Percentiles rank a stretch among this genome's conserved stretches.
Conservation (phyloP, 2,888 invertebrate species). For the Lissonota sp. region DNA sequence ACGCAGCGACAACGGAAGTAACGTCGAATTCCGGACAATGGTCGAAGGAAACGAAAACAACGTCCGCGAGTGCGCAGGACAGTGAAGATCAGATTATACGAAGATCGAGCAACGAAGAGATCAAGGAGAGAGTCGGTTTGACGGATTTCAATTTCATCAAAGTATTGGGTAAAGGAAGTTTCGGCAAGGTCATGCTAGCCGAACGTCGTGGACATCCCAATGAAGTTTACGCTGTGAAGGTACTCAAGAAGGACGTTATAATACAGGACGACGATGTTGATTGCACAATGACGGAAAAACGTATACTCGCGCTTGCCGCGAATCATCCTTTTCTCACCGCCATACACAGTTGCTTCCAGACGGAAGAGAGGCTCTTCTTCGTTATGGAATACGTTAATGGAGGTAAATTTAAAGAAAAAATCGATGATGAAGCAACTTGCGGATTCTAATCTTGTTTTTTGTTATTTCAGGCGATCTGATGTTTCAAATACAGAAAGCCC, state of each 20-base stretch:
- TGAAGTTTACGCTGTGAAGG: slow-evolving; percentile 95
- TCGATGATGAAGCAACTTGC: slow-evolving; percentile 1
- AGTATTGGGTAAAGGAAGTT: slow-evolving; percentile 99
- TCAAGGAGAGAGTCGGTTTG: slow-evolving; percentile 87
- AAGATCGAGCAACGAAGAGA: slow-evolving; percentile 53
- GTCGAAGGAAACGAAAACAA: slow-evolving; percentile 65
- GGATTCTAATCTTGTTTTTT: neutral
- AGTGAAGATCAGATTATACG: slow-evolving; percentile 49
- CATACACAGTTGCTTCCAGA: slow-evolving; percentile 98
- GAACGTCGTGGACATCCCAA: slow-evolving; percentile 95
- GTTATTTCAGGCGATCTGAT: slow-evolving; percentile 90
- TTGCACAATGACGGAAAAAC: slow-evolving; percentile 99
- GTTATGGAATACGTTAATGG: slow-evolving; percentile 99
- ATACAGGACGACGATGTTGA: slow-evolving; percentile 99
- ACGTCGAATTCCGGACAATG: slow-evolving; percentile 51
- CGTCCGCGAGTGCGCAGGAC: slow-evolving; percentile 65
- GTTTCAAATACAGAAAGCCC: slow-evolving; percentile 99
- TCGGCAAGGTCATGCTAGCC: slow-evolving; percentile 99
- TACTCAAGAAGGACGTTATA: slow-evolving; percentile 98
- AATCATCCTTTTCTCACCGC: slow-evolving; percentile 99
- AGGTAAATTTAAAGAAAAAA: slow-evolving; percentile 81
- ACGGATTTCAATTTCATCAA: slow-evolving; percentile 98
- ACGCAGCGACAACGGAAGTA: slow-evolving; percentile 42
- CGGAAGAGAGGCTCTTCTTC: slow-evolving; percentile 97
- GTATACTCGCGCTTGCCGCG: slow-evolving; percentile 98